Conservation (phyloP, 2,113 vertebrate species). For the Apaloderma vittatum region DNA sequence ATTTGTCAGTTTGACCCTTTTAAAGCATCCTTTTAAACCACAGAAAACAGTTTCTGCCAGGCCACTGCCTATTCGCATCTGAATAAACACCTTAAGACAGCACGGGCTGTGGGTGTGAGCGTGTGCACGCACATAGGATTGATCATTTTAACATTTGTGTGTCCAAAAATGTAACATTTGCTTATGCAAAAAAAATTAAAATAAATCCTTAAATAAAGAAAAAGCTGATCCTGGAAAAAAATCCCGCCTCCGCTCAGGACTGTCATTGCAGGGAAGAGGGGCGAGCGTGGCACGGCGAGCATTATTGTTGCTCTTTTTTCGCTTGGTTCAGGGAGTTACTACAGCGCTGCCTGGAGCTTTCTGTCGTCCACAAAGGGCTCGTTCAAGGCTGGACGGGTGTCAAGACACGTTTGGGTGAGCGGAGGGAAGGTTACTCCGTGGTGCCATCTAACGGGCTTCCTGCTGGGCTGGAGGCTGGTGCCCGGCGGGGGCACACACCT, state of each 20-base stretch:
- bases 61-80: fast-evolving
- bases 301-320: background rate
- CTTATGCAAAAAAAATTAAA: constrained; percentile 3
- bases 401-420: background rate
- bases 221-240: constrained; percentile 48
- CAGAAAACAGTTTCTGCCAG: background rate
- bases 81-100: background rate
- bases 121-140: background rate
- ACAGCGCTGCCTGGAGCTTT: background rate
- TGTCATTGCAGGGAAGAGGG: background rate
- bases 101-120: background rate
- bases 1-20: background rate
- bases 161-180: background rate
- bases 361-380: background rate
- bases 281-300: fast-evolving
- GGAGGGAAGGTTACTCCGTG: background rate
- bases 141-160: background rate
- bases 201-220: constrained; percentile 47
- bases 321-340: background rate
- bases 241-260: background rate
- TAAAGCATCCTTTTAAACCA: background rate
- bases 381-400: background rate
- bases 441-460: constrained; percentile 53
- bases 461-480: fast-evolving
- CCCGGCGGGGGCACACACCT: fast-evolving